Conservation (phyloP, 2,113 vertebrate species). For the Scartelaos histophorus region DNA sequence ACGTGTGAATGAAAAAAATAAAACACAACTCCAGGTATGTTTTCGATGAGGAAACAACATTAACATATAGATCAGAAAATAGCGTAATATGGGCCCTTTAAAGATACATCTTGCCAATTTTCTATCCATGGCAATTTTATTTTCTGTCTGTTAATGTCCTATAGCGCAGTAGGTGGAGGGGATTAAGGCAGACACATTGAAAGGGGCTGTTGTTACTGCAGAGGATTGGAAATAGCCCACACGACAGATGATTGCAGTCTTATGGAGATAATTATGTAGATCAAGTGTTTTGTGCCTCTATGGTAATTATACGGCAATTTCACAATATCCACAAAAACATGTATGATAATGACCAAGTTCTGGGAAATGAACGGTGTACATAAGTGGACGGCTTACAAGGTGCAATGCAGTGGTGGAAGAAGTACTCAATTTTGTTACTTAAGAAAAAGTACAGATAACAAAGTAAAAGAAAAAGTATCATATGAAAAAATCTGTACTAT, state of each 20-base stretch:
- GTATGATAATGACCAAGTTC: background rate
- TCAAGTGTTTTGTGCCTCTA: slow-evolving; percentile 28
- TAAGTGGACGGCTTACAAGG: background rate
- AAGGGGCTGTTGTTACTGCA: slow-evolving; percentile 23
- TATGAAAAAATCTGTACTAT: too few relatives aligned
- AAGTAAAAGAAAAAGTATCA: too few relatives aligned
- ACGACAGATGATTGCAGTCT: slow-evolving; percentile 41
- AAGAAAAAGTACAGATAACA: too few relatives aligned
- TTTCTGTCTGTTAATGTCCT: background rate
- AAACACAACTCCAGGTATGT: too few relatives aligned
- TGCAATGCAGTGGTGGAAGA: background rate
- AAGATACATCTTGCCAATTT: background rate
- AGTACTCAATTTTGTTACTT: too few relatives aligned
- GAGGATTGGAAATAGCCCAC: slow-evolving; percentile 34
- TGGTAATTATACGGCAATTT: slow-evolving; percentile 52
- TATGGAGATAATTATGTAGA: slow-evolving; percentile 33
- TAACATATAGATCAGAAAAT: background rate
- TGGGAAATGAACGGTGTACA: background rate
- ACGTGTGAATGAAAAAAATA: too few relatives aligned
- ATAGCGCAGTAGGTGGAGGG: background rate
- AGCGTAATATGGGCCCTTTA: too few relatives aligned
- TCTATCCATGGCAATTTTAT: background rate
- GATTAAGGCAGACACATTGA: slow-evolving; percentile 21
- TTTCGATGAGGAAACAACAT: background rate
- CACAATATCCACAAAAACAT: slow-evolving; percentile 29